phyloP scores from a whole-genome alignment of 2,113 vertebrate genomes.

The Leptosomus discolor region DNA sequence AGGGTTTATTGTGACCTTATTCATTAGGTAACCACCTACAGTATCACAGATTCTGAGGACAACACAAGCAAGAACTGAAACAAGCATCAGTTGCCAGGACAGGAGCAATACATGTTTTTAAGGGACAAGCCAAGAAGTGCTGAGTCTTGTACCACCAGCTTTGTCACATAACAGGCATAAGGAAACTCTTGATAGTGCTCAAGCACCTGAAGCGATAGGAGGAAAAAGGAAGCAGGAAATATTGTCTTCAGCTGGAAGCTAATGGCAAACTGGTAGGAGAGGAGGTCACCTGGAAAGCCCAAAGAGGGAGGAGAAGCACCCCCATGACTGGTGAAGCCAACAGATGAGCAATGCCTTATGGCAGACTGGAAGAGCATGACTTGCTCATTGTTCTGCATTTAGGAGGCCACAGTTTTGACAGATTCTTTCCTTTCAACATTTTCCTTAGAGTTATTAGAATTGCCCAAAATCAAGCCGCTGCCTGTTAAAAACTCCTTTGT shows the following conservation, averaged over 20 bases:
- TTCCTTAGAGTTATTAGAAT: not conserved
- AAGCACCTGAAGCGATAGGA: not conserved
- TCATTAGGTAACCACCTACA: not conserved
- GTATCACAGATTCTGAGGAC: not conserved
- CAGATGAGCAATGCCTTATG: fast-evolving
- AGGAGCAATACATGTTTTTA: not conserved
- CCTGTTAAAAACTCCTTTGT: not conserved
- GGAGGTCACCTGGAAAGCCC: not conserved
- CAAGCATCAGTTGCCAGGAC: not conserved
- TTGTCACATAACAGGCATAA: not conserved
- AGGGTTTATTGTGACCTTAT: not conserved
- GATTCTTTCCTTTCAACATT: not conserved
- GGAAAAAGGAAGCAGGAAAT: not conserved
- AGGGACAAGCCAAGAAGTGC: not conserved
- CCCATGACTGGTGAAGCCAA: fast-evolving
- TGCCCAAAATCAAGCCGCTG: not conserved
- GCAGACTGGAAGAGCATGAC: not conserved
- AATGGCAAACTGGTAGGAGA: not conserved
- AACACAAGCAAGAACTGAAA: not conserved
- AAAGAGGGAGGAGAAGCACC: not conserved
- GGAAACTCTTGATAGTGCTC: not conserved
- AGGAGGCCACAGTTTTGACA: not conserved
- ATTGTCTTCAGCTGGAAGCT: not conserved
- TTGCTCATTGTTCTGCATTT: not conserved
- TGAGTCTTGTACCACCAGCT: not conserved